A percentile compares a stretch with the other conserved stretches of the same genome.
phyloP scores from a whole-genome alignment of 2,113 vertebrate species.

The Triplophysa siluroides region DNA sequence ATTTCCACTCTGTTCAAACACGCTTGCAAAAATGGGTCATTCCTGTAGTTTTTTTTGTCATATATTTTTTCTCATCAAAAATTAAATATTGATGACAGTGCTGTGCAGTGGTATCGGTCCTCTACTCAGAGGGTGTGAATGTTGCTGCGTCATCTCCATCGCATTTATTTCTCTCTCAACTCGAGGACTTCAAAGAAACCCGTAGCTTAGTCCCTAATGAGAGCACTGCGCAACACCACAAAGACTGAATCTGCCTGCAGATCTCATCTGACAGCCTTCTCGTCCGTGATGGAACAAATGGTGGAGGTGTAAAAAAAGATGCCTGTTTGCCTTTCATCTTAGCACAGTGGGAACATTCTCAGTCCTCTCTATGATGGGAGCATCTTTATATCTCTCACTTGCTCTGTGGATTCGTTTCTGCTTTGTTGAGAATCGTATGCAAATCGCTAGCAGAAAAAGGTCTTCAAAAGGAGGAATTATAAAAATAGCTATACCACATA shows the following conservation, averaged over 20 bases:
- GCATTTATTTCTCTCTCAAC: conserved; percentile 31
- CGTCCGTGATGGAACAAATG: conserved; percentile 54
- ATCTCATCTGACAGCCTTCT: conserved; percentile 57
- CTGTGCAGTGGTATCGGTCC: conserved; percentile 3
- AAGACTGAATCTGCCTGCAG: conserved; percentile 50
- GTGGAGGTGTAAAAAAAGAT: conserved; percentile 41
- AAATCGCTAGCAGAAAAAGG: conserved; percentile 28
- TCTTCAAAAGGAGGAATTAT: not conserved
- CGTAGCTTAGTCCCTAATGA: conserved; percentile 45
- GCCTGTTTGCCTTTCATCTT: conserved; percentile 52
- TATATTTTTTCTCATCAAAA: conserved; percentile 5
- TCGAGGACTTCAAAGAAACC: conserved; percentile 55
- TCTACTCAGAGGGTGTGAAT: conserved; percentile 3
- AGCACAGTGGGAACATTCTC: conserved; percentile 35
- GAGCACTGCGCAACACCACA: conserved; percentile 48
- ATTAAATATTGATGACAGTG: conserved; percentile 44
- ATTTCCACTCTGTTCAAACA: too few relatives aligned
- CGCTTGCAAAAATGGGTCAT: not conserved
- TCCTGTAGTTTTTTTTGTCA: not conserved
- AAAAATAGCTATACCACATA: conserved; percentile 8
- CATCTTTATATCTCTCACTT: not conserved
- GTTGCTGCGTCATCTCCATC: conserved; percentile 32
- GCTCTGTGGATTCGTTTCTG: not conserved
- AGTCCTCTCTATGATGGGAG: conserved; percentile 15
- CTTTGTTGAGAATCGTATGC: not conserved